These are phyloP conservation scores for Malurus elegans DNA, from an alignment of 2,113 vertebrate species.

Conservation along the genomic window DNA sequence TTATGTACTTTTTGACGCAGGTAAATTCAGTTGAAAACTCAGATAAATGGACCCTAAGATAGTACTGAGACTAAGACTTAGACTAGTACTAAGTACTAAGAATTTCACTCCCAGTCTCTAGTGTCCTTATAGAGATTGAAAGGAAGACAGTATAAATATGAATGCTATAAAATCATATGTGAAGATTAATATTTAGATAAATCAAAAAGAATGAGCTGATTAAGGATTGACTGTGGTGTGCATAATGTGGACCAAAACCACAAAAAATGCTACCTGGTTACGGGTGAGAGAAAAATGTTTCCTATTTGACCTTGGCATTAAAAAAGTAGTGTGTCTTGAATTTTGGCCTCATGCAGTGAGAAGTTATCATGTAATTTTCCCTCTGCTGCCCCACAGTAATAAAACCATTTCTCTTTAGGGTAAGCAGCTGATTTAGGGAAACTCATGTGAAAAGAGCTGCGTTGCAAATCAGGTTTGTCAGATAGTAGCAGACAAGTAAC, in stretches of 20 bases:
- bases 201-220: not conserved
- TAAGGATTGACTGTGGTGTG: not conserved
- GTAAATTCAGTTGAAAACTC: not conserved
- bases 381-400: not conserved
- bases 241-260: not conserved
- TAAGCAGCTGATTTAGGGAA: constrained; percentile 1
- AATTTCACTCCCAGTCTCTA: not conserved
- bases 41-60: not conserved
- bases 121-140: not conserved
- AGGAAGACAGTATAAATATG: not conserved
- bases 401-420: not conserved
- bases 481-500: constrained; percentile 11
- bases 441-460: constrained; percentile 4
- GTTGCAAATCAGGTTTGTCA: constrained; percentile 34
- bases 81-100: too few species aligned
- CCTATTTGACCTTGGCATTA: not conserved
- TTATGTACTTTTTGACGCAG: not conserved
- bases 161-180: not conserved
- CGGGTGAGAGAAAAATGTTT: not conserved
- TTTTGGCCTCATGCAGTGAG: not conserved
- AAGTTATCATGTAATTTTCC: not conserved
- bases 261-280: not conserved
- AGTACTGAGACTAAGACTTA: not conserved
- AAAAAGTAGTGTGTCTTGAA: not conserved
- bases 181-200: not conserved